phyloP scores from a whole-genome alignment of 2,888 invertebrate genomes.

The Agonopterix heracliana region DNA sequence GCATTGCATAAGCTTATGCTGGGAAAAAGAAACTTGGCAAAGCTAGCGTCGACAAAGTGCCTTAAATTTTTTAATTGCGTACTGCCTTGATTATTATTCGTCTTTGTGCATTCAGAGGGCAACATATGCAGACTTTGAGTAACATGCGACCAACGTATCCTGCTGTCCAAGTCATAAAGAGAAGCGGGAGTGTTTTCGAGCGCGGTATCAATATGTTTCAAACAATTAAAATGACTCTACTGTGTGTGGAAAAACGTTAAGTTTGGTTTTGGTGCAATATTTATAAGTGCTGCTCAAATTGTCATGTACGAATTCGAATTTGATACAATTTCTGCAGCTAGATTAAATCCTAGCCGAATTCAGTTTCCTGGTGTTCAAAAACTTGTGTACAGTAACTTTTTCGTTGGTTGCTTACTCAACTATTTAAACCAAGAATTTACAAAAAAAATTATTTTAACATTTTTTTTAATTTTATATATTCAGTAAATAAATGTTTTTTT shows the following conservation, averaged over 20 bases:
- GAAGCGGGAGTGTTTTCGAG: slow-evolving; percentile 8
- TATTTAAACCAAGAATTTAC: too few species aligned
- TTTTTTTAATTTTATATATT: too few species aligned
- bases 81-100: slow-evolving; percentile 65
- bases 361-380: neutral
- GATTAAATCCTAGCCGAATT: neutral
- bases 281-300: too few species aligned
- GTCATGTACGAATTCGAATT: neutral
- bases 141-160: slow-evolving; percentile 33
- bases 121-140: slow-evolving; percentile 51
- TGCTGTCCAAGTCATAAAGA: slow-evolving; percentile 16
- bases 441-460: too few species aligned
- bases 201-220: neutral
- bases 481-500: too few species aligned
- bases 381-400: too few species aligned
- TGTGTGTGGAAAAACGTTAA: neutral
- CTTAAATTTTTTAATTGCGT: slow-evolving; percentile 74
- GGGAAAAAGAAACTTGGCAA: slow-evolving; percentile 36
- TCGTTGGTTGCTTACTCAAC: too few species aligned
- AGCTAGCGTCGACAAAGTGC: slow-evolving; percentile 61
- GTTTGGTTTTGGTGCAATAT: too few species aligned
- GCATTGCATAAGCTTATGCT: slow-evolving; percentile 35
- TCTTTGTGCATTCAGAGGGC: slow-evolving; percentile 68
- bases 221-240: neutral
- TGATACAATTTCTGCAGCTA: neutral